These are phyloP conservation scores for Halocynthia aurantium DNA, from an alignment of 23 tunicate genomes.

Conservation along the genomic window DNA sequence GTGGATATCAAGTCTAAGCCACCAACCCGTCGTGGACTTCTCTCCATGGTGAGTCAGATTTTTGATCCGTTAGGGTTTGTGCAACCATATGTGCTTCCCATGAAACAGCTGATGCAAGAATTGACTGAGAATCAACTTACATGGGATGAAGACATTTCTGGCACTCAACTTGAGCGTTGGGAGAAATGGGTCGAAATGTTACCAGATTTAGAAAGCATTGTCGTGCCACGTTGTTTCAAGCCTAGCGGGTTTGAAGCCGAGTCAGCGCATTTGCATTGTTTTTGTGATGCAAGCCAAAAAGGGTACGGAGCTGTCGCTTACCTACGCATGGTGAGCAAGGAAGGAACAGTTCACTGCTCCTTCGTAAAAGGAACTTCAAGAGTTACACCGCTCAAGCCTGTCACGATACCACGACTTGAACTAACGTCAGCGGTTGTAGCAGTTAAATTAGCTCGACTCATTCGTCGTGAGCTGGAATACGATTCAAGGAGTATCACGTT, in stretches of 20 bases:
- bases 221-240: slow-evolving; percentile 33
- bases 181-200: slow-evolving; percentile 20
- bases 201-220: slow-evolving; percentile 1
- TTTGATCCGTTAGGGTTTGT: slow-evolving; percentile 47
- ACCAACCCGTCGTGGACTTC: slow-evolving; percentile 26
- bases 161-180: slow-evolving; percentile 5
- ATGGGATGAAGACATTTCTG: too few relatives aligned
- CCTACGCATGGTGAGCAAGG: slow-evolving; percentile 14
- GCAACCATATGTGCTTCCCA: slow-evolving; percentile 32
- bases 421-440: slow-evolving; percentile 43
- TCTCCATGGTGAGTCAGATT: slow-evolving; percentile 25
- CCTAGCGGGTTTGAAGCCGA: slow-evolving; percentile 7
- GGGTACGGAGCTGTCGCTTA: slow-evolving; percentile 51
- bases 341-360: slow-evolving; percentile 26
- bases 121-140: slow-evolving; percentile 14
- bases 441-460: slow-evolving; percentile 1
- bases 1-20: slow-evolving; percentile 15
- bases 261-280: slow-evolving; percentile 24
- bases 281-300: slow-evolving; percentile 49
- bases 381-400: slow-evolving; percentile 32
- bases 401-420: slow-evolving; percentile 42
- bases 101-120: slow-evolving; percentile 32
- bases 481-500: slow-evolving; percentile 4
- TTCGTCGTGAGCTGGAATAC: slow-evolving; percentile 23
- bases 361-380: slow-evolving; percentile 37